Evolutionary conservation across 2,113 vertebrate species (phyloP).

Genomic region (Mesoclemmys tuberculata): DNA sequence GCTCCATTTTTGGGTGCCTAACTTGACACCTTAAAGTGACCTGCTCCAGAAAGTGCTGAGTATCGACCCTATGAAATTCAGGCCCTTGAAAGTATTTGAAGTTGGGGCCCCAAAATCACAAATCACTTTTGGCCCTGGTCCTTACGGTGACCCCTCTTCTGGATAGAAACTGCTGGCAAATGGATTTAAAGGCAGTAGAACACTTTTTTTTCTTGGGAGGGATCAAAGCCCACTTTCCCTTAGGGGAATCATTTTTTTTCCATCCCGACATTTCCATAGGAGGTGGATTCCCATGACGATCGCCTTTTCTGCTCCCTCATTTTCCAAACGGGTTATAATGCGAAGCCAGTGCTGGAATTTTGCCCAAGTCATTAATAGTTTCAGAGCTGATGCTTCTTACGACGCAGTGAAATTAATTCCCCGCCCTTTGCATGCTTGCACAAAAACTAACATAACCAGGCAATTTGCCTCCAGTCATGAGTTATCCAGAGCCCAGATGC

Average conservation of each 20-base stretch:
- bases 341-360: background rate
- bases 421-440: background rate
- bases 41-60: background rate
- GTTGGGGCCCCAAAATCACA: background rate
- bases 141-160: background rate
- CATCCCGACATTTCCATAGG: background rate
- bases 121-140: background rate
- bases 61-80: fast-evolving
- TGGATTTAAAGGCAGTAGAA: background rate
- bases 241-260: background rate
- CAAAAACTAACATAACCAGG: background rate
- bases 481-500: slow-evolving; percentile 39
- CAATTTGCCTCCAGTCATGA: background rate
- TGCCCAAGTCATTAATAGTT: background rate
- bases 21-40: fast-evolving
- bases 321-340: slow-evolving; percentile 12
- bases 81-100: background rate
- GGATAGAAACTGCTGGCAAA: background rate
- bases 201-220: background rate
- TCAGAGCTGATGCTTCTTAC: background rate
- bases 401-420: slow-evolving; percentile 40
- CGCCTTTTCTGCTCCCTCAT: background rate
- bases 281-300: background rate
- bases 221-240: background rate
- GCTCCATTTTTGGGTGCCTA: background rate